Evolutionary conservation across 2,888 invertebrate genomes (phyloP).

Genomic region (Pomacea canaliculata): DNA sequence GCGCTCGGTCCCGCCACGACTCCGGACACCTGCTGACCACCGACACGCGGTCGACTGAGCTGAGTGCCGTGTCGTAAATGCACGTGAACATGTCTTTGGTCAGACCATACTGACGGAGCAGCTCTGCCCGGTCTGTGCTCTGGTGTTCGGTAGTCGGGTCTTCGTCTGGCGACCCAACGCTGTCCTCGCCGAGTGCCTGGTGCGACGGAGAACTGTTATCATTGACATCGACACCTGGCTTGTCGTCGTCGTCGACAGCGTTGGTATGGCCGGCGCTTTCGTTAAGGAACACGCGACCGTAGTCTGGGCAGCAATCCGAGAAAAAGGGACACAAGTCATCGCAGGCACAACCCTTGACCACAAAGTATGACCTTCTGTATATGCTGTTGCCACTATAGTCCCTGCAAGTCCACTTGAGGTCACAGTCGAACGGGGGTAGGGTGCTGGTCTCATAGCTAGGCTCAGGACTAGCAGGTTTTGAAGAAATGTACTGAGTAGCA

Average conservation of each 20-base stretch:
- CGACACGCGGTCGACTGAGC: slow-evolving; percentile 32
- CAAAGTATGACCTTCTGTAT: slow-evolving; percentile 7
- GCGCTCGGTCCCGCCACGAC: slow-evolving; percentile 26
- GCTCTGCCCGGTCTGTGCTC: too few species aligned
- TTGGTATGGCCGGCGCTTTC: too few species aligned
- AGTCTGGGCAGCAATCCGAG: slow-evolving; percentile 50
- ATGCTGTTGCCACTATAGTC: background rate
- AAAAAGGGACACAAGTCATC: slow-evolving; percentile 45
- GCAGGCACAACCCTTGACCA: slow-evolving; percentile 36
- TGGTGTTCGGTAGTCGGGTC: background rate
- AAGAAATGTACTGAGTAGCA: too few species aligned
- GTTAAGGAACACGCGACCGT: background rate
- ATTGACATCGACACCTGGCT: background rate
- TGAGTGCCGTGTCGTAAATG: slow-evolving; percentile 23
- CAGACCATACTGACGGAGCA: background rate
- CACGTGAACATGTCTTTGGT: slow-evolving; percentile 31
- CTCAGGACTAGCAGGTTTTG: too few species aligned
- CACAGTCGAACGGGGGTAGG: background rate
- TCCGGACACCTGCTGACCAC: slow-evolving; percentile 42
- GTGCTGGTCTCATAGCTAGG: too few species aligned
- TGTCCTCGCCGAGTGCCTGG: background rate
- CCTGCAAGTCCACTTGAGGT: slow-evolving; percentile 3
- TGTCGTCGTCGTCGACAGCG: background rate
- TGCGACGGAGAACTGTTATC: background rate
- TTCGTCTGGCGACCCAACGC: background rate